Conservation (phyloP, 2,797 vertebrate genomes). For the Vultur gryphus region DNA sequence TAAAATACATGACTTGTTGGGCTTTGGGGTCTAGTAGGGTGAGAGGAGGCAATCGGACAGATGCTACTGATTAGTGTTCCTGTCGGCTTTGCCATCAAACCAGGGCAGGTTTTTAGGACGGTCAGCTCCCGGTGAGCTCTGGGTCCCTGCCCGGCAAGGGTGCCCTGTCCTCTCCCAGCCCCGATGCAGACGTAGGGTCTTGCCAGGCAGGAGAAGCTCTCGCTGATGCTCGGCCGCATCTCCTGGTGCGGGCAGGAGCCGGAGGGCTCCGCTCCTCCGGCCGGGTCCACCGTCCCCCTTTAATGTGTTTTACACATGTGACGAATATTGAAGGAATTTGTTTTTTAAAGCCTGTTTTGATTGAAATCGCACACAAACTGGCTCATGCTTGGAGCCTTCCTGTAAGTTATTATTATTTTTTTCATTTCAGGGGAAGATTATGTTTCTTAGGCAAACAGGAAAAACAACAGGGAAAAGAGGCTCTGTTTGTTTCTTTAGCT, state of each 20-base stretch:
- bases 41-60: background rate
- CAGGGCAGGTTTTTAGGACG: background rate
- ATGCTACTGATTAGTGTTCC: background rate
- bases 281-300: background rate
- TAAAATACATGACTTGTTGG: fast-evolving
- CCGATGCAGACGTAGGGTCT: fast-evolving
- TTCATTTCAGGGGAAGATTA: slow-evolving; percentile 54
- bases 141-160: background rate
- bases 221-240: background rate
- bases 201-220: background rate
- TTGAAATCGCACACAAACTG: slow-evolving; percentile 32
- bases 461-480: slow-evolving; percentile 57
- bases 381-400: slow-evolving; percentile 47
- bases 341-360: slow-evolving; percentile 63
- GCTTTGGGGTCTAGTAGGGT: background rate
- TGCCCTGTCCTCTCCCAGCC: background rate
- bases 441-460: slow-evolving; percentile 65
- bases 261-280: background rate
- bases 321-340: slow-evolving; percentile 31
- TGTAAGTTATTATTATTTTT: slow-evolving; percentile 58
- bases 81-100: background rate
- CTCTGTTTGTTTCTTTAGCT: slow-evolving; percentile 58
- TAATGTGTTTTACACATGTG: slow-evolving; percentile 52
- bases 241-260: background rate
- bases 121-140: background rate